phyloP scores from a whole-genome alignment of 2,797 vertebrate species.

The Carcharodon carcharias region DNA sequence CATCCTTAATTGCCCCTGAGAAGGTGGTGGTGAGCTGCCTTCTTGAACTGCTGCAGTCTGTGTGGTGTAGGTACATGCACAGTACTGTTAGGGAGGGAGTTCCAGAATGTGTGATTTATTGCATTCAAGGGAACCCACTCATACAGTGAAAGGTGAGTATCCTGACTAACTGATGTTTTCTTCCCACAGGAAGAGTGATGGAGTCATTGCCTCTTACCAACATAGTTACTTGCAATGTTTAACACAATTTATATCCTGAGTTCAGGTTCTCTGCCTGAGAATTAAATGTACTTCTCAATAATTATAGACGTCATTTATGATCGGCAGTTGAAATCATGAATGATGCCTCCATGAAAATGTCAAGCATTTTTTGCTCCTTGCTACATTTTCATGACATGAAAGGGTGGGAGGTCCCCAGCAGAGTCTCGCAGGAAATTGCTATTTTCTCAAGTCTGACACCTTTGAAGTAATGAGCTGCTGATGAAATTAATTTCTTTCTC shows the following conservation, averaged over 20 bases:
- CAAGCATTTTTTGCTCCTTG: neutral
- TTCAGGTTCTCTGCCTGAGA: neutral
- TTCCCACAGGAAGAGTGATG: neutral
- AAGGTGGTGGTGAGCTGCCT: too few species aligned
- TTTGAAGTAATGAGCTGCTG: neutral
- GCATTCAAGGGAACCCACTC: neutral
- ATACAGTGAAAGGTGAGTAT: neutral
- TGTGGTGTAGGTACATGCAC: too few species aligned
- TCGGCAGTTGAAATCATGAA: neutral
- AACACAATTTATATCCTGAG: neutral
- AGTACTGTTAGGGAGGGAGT: too few species aligned
- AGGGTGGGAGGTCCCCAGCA: neutral
- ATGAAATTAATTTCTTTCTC: neutral
- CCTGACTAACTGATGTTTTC: neutral
- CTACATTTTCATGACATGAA: neutral
- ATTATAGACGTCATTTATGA: neutral
- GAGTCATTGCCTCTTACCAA: neutral
- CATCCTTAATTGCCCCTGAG: too few species aligned
- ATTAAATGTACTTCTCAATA: neutral
- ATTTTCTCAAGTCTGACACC: neutral
- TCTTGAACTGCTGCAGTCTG: too few species aligned
- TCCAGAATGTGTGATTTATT: neutral
- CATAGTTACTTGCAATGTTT: neutral
- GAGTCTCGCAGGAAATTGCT: neutral
- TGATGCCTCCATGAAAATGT: neutral